These are phyloP conservation scores for Bergia puertoricense DNA, from an alignment of 92 coral and sea anemone genomes.

Conservation along the genomic window DNA sequence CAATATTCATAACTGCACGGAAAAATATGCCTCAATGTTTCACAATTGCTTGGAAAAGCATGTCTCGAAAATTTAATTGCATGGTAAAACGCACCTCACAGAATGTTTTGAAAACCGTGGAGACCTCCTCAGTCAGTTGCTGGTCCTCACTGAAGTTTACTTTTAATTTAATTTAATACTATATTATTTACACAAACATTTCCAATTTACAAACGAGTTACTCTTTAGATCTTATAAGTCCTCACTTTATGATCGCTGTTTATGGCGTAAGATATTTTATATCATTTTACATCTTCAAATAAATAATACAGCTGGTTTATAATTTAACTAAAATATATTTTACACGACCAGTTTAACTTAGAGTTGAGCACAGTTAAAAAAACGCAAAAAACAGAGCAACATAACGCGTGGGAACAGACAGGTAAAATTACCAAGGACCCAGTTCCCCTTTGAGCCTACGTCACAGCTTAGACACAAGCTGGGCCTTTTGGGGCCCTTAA, in stretches of 20 bases:
- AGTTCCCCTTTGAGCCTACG: background rate
- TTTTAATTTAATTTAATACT: background rate
- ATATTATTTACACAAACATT: too few species aligned
- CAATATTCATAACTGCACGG: too few species aligned
- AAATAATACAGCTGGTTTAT: background rate
- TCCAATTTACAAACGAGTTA: too few species aligned
- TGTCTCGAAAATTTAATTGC: too few species aligned
- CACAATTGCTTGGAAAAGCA: too few species aligned
- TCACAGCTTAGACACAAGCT: background rate
- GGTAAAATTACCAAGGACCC: background rate
- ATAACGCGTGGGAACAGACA: background rate
- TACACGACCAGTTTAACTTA: background rate
- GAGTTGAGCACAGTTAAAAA: background rate
- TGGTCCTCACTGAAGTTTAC: background rate
- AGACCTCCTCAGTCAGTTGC: too few species aligned
- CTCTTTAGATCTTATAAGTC: too few species aligned
- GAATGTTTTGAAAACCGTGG: too few species aligned
- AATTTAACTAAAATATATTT: background rate
- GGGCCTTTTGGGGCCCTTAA: slow-evolving; percentile 16
- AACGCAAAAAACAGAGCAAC: background rate
- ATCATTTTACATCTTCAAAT: background rate
- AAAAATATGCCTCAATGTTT: too few species aligned
- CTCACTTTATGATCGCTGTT: background rate
- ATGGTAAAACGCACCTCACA: too few species aligned
- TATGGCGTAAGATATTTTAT: background rate